Percentiles rank a stretch among this genome's conserved stretches.
Evolutionary conservation across 2,888 invertebrate species (phyloP).

Genomic region (Euclidia mi): DNA sequence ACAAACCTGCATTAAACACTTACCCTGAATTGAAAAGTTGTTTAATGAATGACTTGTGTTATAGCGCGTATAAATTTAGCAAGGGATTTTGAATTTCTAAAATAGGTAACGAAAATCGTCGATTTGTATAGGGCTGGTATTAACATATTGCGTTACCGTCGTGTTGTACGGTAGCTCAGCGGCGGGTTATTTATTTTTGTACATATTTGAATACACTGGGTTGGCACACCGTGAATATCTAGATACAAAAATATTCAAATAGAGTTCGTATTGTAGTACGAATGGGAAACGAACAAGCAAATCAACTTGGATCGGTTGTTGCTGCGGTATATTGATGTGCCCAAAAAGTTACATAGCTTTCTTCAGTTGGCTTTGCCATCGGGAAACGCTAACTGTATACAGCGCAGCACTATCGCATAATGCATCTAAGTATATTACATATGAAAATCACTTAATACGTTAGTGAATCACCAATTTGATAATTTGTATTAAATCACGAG

Average conservation of each 20-base stretch:
- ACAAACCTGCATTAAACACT: no score
- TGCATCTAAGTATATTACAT: no score
- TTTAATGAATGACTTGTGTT: constrained; percentile 36
- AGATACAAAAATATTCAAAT: constrained; percentile 45
- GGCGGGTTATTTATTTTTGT: constrained; percentile 44
- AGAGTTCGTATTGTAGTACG: constrained; percentile 17
- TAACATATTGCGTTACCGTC: constrained; percentile 37
- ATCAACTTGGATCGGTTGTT: constrained; percentile 15
- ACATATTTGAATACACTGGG: constrained; percentile 31
- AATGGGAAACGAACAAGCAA: constrained; percentile 40
- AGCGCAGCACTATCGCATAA: no score
- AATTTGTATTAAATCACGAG: no score
- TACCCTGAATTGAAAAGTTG: constrained; percentile 29
- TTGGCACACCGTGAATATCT: constrained; percentile 25
- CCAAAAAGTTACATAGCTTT: no score
- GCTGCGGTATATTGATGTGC: background rate
- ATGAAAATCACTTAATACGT: no score
- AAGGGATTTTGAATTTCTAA: constrained; percentile 42
- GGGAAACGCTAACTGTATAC: no score
- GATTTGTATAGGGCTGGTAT: constrained; percentile 32
- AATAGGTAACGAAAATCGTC: constrained; percentile 46
- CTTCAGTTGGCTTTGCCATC: no score
- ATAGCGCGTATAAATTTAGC: constrained; percentile 41
- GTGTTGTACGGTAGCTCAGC: constrained; percentile 11
- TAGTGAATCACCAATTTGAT: no score